Percentiles rank a stretch among this genome's conserved stretches.
Evolutionary conservation across 2,888 invertebrate genomes (phyloP).

Genomic region (Idaea straminata): DNA sequence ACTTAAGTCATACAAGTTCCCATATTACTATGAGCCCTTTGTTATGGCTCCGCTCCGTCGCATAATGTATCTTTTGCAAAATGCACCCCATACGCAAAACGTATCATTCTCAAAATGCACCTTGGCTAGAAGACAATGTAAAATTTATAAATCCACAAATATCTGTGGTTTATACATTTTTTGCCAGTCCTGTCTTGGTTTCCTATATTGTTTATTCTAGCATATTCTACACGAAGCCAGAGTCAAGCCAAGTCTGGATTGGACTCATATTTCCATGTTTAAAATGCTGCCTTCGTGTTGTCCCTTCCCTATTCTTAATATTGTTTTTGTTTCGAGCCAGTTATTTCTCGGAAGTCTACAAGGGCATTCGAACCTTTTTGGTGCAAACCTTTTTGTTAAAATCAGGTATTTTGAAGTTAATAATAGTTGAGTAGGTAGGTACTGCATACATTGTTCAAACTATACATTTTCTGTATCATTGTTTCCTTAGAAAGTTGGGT

Average conservation of each 20-base stretch:
- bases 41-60: too few relatives aligned
- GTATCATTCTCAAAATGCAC: too few relatives aligned
- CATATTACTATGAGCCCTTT: too few relatives aligned
- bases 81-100: too few relatives aligned
- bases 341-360: neutral
- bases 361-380: neutral
- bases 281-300: neutral
- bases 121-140: too few relatives aligned
- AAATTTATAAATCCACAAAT: too few relatives aligned
- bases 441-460: neutral
- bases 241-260: neutral
- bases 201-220: neutral
- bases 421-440: neutral
- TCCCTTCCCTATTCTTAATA: neutral
- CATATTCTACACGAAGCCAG: neutral
- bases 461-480: neutral
- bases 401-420: neutral
- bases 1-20: too few relatives aligned
- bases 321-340: neutral
- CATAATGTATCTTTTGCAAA: too few relatives aligned
- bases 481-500: neutral
- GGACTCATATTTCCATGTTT: neutral
- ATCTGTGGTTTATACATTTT: too few relatives aligned
- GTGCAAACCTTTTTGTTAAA: slow-evolving; percentile 9
- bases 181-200: too few relatives aligned